Evolutionary conservation across 2,113 vertebrate species (phyloP).

Genomic region (Lethenteron reissneri): DNA sequence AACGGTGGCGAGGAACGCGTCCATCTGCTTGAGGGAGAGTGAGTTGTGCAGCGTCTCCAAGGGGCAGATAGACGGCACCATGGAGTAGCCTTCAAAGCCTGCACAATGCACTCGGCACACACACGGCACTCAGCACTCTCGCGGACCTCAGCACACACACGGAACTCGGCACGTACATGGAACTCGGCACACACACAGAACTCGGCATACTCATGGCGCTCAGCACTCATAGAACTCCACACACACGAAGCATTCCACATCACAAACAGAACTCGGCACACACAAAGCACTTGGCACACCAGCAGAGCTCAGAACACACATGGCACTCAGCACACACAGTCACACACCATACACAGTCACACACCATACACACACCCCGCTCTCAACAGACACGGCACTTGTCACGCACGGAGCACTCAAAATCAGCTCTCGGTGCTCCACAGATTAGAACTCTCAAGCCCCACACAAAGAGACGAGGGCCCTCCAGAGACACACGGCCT

Average conservation of each 20-base stretch:
- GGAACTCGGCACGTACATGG: constrained; percentile 10
- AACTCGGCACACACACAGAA: constrained; percentile 5
- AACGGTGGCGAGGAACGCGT: constrained; percentile 42
- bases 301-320: too few species aligned
- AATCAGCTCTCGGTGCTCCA: too few species aligned
- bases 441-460: too few species aligned
- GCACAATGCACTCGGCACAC: constrained; percentile 14
- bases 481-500: too few species aligned
- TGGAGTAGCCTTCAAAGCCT: constrained; percentile 97
- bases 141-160: constrained; percentile 15
- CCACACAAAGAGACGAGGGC: too few species aligned
- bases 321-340: too few species aligned
- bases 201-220: background rate
- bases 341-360: too few species aligned
- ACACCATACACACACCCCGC: too few species aligned
- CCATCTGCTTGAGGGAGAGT: constrained; percentile 76
- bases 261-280: too few species aligned
- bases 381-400: too few species aligned
- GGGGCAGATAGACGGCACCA: constrained; percentile 94
- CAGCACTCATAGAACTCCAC: background rate
- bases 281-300: too few species aligned
- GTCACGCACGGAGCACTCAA: too few species aligned
- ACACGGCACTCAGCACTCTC: background rate
- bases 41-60: constrained; percentile 97
- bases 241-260: background rate